Percentiles rank a stretch among this genome's conserved stretches.
Conservation (phyloP, 2,113 vertebrate species). For the Podarcis muralis region DNA sequence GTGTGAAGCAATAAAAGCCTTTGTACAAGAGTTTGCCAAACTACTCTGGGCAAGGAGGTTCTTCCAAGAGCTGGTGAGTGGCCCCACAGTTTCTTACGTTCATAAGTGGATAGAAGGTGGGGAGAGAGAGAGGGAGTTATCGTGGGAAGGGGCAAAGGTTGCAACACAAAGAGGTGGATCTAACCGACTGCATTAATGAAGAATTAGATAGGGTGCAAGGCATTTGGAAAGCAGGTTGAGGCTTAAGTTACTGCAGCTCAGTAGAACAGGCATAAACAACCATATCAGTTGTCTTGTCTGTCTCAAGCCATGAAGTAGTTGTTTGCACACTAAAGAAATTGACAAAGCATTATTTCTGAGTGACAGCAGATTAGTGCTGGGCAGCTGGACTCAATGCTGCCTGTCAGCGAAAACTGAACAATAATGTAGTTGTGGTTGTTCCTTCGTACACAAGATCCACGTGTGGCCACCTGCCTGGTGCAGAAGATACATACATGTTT, state of each 20-base stretch:
- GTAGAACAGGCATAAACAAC: neutral
- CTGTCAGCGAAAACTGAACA: neutral
- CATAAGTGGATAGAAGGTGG: neutral
- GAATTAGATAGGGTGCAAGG: neutral
- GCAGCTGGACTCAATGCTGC: neutral
- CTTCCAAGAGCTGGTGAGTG: neutral
- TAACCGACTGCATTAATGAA: neutral
- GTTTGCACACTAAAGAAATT: neutral
- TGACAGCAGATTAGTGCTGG: neutral
- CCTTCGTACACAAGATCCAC: neutral
- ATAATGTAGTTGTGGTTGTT: neutral
- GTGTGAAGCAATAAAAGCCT: conserved; percentile 29
- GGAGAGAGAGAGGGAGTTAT: neutral
- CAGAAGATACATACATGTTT: neutral
- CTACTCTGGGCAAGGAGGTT: neutral
- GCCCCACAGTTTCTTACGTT: too few species aligned
- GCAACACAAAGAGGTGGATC: neutral
- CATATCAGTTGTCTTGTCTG: neutral
- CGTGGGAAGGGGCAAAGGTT: neutral
- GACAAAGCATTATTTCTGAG: neutral
- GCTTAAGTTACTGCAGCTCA: neutral
- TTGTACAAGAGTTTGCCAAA: conserved; percentile 9
- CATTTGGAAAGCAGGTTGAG: neutral
- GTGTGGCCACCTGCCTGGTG: neutral
- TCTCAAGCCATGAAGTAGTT: neutral